Evolutionary conservation across 2,113 vertebrate genomes (phyloP), one percentile per base, ranked within the genome.

Genomic region (Etheostoma spectabile): DNA sequence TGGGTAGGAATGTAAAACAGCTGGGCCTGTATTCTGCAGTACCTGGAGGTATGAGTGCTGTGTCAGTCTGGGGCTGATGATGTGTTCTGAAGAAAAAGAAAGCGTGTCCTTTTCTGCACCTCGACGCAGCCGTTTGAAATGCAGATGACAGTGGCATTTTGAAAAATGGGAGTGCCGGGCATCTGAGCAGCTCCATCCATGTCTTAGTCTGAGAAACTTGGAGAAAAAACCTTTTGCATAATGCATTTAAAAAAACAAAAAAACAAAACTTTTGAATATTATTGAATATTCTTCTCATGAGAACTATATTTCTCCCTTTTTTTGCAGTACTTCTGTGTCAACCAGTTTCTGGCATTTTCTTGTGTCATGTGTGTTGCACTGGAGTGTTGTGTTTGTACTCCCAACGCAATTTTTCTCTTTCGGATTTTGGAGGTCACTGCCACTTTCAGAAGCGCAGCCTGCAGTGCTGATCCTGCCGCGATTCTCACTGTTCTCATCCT

Each of bases 1-100:
- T 73, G 79, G 79, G 63, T 21, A 76, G 63, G 80, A 82, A 79
- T 83, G 66, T 69, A 46, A 82, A 86, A 65, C 76, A 90, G 85
- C 79, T 80, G 79, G 22, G 66, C 52, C 18, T 24, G 61, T 74
- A 35, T 80, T 78, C 80, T 53, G 11, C 79, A 55, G 71, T 73
- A 52, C 80, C 60, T 13, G 48, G 53, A 80, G 52, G 27, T 5
- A 6, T 51, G 35, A 12, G 57, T 61, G 27, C n/a, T 21, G 8
- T 62, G 68, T 70, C 27, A 4, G 65, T 67, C 30, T 73, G 66
- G 27, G 72, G 52, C 83, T 82, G 57, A 70, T 71, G 76, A 71
- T 62, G 46, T 48, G 48, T 65, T 69, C 59, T 51, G 19, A 59
- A 30, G 61, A 53, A 68, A 76, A 59, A 57, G 27, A 62, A 78